A percentile compares a stretch with the other conserved stretches of the same genome.
Evolutionary conservation across 1,140 invertebrate species (phyloP).

Genomic region (Pemphigus obesinymphae): DNA sequence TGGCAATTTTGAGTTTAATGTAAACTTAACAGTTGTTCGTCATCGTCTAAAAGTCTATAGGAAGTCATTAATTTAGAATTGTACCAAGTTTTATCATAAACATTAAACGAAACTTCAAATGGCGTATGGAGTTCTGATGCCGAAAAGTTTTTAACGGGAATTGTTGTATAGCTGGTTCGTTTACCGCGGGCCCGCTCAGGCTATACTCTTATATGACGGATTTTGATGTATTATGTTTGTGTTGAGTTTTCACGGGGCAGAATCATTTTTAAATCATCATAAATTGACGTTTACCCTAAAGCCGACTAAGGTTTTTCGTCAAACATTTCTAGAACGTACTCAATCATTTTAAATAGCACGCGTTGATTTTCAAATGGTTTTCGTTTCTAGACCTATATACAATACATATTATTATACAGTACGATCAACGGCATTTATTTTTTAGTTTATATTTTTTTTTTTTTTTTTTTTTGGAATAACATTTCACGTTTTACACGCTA

Average conservation of each 20-base stretch:
- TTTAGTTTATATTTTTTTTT: no score
- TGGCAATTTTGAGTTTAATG: not conserved
- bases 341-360: no score
- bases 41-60: not conserved
- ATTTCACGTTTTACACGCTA: no score
- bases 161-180: not conserved
- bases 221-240: not conserved
- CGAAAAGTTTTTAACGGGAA: constrained; percentile 12
- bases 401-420: no score
- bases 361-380: no score
- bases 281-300: no score
- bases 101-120: not conserved
- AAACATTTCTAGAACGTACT: no score
- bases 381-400: no score
- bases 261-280: no score
- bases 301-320: no score
- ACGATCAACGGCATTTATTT: no score
- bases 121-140: not conserved
- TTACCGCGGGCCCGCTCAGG: not conserved
- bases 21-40: not conserved
- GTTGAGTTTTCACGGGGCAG: not conserved
- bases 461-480: no score
- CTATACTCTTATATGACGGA: not conserved
- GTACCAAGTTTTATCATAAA: not conserved
- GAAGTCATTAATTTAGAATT: not conserved